phyloP scores from a whole-genome alignment of 2,797 vertebrate genomes.

The Limnodromus scolopaceus region DNA sequence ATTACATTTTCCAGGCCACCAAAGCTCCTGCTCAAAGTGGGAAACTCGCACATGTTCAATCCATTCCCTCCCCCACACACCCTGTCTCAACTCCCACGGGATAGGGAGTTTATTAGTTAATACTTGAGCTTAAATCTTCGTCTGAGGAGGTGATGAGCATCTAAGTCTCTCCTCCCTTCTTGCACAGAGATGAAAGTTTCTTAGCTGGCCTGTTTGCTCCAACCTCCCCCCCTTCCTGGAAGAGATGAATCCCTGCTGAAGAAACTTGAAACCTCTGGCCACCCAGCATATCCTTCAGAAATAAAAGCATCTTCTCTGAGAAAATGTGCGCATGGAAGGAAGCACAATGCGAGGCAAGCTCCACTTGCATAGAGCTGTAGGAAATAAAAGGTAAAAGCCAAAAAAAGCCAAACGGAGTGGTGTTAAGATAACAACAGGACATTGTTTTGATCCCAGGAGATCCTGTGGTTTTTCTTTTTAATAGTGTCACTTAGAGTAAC shows the following conservation, averaged over 20 bases:
- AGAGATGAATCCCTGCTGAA: conserved; percentile 29
- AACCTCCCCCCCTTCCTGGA: conserved; percentile 34
- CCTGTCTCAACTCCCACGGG: not conserved
- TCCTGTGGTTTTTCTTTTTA: conserved; percentile 62
- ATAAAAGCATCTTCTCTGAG: conserved; percentile 51
- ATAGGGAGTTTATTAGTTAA: conserved; percentile 47
- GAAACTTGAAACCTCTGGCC: conserved; percentile 51
- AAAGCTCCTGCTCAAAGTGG: not conserved
- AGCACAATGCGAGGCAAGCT: conserved; percentile 18
- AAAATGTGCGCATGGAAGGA: conserved; percentile 36
- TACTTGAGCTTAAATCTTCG: conserved; percentile 12
- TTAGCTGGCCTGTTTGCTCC: not conserved
- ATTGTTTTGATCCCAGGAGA: conserved; percentile 54
- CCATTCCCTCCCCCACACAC: not conserved
- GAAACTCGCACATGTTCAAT: not conserved
- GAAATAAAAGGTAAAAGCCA: conserved; percentile 40
- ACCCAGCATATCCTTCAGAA: conserved; percentile 43
- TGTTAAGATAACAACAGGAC: conserved; percentile 66
- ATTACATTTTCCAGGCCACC: conserved; percentile 57
- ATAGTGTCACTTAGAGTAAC: conserved; percentile 66
- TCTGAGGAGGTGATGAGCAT: conserved; percentile 10
- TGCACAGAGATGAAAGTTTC: not conserved
- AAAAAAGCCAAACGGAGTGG: conserved; percentile 37
- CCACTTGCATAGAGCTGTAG: conserved; percentile 10
- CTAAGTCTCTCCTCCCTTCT: conserved; percentile 39